These are phyloP conservation scores for Cebidichthys violaceus DNA, from an alignment of 2,113 vertebrate species.

Conservation along the genomic window DNA sequence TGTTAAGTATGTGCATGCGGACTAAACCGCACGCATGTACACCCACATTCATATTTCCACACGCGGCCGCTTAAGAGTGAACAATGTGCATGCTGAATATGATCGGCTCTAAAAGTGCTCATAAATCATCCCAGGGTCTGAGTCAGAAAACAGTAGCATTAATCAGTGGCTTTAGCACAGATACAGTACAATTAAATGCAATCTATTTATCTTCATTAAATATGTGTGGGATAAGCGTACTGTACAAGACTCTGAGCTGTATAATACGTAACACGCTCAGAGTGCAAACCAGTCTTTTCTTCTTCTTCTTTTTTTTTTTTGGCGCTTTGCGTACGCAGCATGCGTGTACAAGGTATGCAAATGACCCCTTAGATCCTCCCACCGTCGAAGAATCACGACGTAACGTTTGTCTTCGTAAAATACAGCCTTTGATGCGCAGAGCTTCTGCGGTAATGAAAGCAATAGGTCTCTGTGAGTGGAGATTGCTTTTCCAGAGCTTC, in stretches of 20 bases:
- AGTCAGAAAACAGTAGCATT: conserved; percentile 75
- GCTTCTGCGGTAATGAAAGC: conserved; percentile 76
- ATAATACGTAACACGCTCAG: conserved; percentile 31
- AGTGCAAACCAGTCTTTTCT: conserved; percentile 27
- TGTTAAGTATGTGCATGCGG: not conserved
- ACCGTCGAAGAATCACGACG: conserved; percentile 43
- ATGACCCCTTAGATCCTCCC: conserved; percentile 61
- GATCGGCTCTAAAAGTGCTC: conserved; percentile 74
- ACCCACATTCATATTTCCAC: conserved; percentile 21
- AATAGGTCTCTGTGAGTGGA: conserved; percentile 77
- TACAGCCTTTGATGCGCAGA: conserved; percentile 71
- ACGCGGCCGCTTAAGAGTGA: conserved; percentile 32
- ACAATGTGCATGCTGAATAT: conserved; percentile 63
- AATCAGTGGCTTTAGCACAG: conserved; percentile 70
- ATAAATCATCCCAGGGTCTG: conserved; percentile 73
- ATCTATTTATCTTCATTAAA: conserved; percentile 77
- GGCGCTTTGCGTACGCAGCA: conserved; percentile 27
- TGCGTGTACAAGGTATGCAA: conserved; percentile 62
- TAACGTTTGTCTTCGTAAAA: conserved; percentile 75
- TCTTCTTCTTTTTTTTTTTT: too few relatives aligned
- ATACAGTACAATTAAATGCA: conserved; percentile 75
- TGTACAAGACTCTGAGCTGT: conserved; percentile 31
- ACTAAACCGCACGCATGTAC: not conserved
- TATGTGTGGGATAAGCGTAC: conserved; percentile 39
- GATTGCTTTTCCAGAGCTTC: conserved; percentile 81